These are phyloP conservation scores for Tubulanus polymorphus DNA, from an alignment of 2,888 invertebrate genomes.

Conservation along the genomic window DNA sequence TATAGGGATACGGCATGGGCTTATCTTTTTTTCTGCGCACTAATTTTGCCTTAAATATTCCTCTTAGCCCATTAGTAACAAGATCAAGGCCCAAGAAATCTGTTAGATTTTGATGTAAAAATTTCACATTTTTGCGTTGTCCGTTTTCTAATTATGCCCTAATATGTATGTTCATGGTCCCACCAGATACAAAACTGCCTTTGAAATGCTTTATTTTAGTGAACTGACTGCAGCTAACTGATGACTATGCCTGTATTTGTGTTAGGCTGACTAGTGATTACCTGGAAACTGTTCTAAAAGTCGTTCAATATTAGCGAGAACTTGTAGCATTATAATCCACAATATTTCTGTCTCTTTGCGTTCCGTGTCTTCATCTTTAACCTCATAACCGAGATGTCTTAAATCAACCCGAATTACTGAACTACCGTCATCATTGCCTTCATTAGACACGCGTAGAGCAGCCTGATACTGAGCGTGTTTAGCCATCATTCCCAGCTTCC, in stretches of 20 bases:
- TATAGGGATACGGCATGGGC: too few relatives aligned
- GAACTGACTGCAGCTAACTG: neutral
- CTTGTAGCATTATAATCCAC: constrained; percentile 42
- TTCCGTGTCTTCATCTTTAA: constrained; percentile 25
- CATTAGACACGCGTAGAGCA: constrained; percentile 13
- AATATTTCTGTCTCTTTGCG: constrained; percentile 27
- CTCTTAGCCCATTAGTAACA: too few relatives aligned
- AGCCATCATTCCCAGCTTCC: constrained; percentile 32
- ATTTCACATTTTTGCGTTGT: too few relatives aligned
- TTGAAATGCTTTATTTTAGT: neutral
- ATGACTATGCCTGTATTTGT: neutral
- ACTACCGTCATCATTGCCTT: constrained; percentile 21
- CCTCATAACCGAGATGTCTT: constrained; percentile 21
- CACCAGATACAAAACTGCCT: too few relatives aligned
- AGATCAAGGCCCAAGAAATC: too few relatives aligned
- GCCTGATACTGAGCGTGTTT: constrained; percentile 11
- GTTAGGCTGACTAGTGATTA: constrained; percentile 13
- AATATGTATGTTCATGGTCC: too few relatives aligned
- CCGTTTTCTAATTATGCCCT: too few relatives aligned
- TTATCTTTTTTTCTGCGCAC: too few relatives aligned
- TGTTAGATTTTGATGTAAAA: too few relatives aligned
- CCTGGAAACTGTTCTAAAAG: constrained; percentile 37
- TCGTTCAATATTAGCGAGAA: constrained; percentile 41
- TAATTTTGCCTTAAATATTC: too few relatives aligned
- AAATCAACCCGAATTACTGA: constrained; percentile 18